Evolutionary conservation across 2,797 vertebrate species (phyloP), one percentile per base, ranked within the genome.

Genomic region (Zenarchopterus dispar): DNA sequence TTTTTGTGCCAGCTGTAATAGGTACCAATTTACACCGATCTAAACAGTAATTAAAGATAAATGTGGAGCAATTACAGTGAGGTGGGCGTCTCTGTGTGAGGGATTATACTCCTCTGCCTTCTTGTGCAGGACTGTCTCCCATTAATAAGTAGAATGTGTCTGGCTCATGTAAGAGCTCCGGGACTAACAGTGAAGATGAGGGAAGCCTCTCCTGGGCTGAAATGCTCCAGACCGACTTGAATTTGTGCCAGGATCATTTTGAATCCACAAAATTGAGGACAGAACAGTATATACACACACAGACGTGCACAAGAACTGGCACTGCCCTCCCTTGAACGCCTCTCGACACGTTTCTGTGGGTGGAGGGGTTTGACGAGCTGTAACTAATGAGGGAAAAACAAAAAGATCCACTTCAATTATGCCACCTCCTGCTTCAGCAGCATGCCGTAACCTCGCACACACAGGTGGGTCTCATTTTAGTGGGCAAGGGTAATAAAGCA

Each of bases 11-110:
- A 86, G 56, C 57, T 70, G 62, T 89, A 89, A 92, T 88, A 82
- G 78, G 79, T 78, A 82, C 78, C 75, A 77, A 74, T 88, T 90
- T 75, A 80, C 64, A 58, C 77, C 69, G 64, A 75, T 78, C 73
- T 85, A 90, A 91, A 90, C 82, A 87, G 83, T 82, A 73, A 92
- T 92, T 91, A 89, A 57, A 61, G 87, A 87, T 91, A 92, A 93
- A 87, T 81, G 66, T 75, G 60, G 84, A 77, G 80, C 79, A 80
- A 85, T 90, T 89, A 89, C 78, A 78, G 22, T 33, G 48, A 77
- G 81, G 86, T 86, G 88, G 81, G 80, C 83, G 72, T 19, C 81
- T 63, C 72, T 62, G 62, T 67, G 17, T 65, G 65, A 68, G 70
- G 70, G 57, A 69, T 81, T 70, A 64, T 76, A 76, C 60, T 57